A percentile compares a stretch with the other conserved stretches of the same genome.
These are phyloP conservation scores for Trichechus manatus DNA, from an alignment of 2,113 vertebrate species.

Conservation along the genomic window DNA sequence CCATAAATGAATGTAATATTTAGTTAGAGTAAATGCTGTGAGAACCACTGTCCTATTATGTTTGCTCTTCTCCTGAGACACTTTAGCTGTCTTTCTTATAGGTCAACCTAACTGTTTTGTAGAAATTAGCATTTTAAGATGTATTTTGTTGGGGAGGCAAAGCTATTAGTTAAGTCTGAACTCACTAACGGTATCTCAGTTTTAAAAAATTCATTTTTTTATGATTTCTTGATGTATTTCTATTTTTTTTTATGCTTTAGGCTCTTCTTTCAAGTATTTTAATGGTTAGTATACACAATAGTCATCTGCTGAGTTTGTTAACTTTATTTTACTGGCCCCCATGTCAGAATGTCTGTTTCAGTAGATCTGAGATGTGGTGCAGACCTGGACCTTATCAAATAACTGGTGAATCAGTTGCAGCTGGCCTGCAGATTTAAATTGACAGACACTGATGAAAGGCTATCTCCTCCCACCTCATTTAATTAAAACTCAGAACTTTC, in stretches of 20 bases:
- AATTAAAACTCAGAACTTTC: not conserved
- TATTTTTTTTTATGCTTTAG: too few species aligned
- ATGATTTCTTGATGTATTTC: too few species aligned
- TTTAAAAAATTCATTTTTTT: too few species aligned
- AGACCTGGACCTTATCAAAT: not conserved
- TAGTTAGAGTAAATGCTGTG: not conserved
- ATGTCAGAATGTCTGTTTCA: not conserved
- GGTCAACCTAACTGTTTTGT: not conserved
- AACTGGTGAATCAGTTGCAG: not conserved
- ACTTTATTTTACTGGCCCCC: not conserved
- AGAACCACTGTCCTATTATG: not conserved
- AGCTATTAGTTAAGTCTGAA: not conserved
- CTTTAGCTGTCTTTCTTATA: not conserved
- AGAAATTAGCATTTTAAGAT: not conserved
- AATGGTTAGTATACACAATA: not conserved
- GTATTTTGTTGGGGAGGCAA: not conserved
- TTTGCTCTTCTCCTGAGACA: not conserved
- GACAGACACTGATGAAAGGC: not conserved
- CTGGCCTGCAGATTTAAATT: not conserved
- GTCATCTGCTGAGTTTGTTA: not conserved
- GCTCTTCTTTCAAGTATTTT: not conserved
- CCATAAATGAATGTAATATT: not conserved
- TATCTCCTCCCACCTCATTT: not conserved
- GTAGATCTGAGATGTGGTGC: not conserved
- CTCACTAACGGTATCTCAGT: not conserved